These are phyloP conservation scores for Entomobrya multifasciata DNA, from an alignment of 2,888 invertebrate species.

Conservation along the genomic window DNA sequence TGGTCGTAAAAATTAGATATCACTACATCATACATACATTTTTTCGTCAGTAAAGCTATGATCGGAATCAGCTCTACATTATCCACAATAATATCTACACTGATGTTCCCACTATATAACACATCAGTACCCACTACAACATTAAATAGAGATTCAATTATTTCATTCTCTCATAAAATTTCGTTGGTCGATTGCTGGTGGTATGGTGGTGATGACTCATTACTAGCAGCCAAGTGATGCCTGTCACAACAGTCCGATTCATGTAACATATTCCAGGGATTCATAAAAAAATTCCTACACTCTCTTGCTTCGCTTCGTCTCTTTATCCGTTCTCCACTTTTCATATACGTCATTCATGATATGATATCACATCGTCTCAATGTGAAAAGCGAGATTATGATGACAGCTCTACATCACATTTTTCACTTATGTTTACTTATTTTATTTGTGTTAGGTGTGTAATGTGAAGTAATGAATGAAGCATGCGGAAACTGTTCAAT, in stretches of 20 bases:
- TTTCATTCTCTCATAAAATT: too few species aligned
- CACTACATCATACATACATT: constrained; percentile 32
- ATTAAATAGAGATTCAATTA: too few species aligned
- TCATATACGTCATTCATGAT: constrained; percentile 53
- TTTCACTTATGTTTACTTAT: constrained; percentile 42
- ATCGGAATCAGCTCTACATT: too few species aligned
- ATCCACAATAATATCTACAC: too few species aligned
- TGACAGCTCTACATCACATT: constrained; percentile 52
- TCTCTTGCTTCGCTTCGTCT: background rate
- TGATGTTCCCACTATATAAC: background rate
- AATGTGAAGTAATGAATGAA: constrained; percentile 40
- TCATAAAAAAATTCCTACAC: constrained; percentile 1
- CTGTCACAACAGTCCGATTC: constrained; percentile 59
- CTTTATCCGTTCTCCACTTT: background rate
- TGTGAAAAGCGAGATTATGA: constrained; percentile 48
- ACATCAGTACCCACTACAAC: too few species aligned
- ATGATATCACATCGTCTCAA: background rate
- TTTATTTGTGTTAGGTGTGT: constrained; percentile 11
- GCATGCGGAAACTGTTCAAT: constrained; percentile 37
- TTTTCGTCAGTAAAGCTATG: constrained; percentile 30
- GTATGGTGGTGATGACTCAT: constrained; percentile 58
- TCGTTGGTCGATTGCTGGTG: constrained; percentile 8
- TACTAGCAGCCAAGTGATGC: constrained; percentile 28
- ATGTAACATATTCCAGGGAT: constrained; percentile 58
- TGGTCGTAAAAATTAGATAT: constrained; percentile 61